A percentile compares a stretch with the other conserved stretches of the same genome.
Evolutionary conservation across 2,113 vertebrate species (phyloP).

Genomic region (Pedionomus torquatus): DNA sequence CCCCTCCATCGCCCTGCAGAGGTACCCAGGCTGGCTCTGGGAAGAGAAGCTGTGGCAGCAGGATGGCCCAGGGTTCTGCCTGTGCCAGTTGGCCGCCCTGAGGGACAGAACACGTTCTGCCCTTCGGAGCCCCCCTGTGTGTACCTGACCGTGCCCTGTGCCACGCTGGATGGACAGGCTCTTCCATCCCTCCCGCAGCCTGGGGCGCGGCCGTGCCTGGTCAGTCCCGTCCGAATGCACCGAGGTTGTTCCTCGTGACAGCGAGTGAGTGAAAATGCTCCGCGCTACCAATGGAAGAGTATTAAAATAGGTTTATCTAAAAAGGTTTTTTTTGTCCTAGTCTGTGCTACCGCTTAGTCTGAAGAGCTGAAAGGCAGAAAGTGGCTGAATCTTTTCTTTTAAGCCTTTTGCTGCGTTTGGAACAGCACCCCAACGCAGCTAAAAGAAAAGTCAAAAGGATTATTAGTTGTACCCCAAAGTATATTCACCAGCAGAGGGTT

Average conservation of each 20-base stretch:
- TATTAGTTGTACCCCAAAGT: background rate
- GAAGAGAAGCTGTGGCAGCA: background rate
- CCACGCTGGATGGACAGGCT: accelerated
- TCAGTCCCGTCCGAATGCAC: background rate
- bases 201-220: background rate
- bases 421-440: conserved; percentile 42
- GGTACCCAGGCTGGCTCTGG: background rate
- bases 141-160: background rate
- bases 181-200: background rate
- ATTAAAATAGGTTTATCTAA: conserved; percentile 19
- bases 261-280: background rate
- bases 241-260: background rate
- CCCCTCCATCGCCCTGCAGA: accelerated
- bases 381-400: conserved; percentile 3
- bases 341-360: conserved; percentile 15
- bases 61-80: background rate
- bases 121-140: no score
- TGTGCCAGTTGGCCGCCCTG: background rate
- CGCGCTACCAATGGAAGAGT: background rate
- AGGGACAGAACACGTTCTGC: background rate
- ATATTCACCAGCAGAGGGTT: background rate
- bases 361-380: conserved; percentile 42
- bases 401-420: conserved; percentile 28
- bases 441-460: conserved; percentile 14
- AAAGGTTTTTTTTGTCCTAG: background rate